phyloP scores from a whole-genome alignment of 2,113 vertebrate species.

The Phycodurus eques region DNA sequence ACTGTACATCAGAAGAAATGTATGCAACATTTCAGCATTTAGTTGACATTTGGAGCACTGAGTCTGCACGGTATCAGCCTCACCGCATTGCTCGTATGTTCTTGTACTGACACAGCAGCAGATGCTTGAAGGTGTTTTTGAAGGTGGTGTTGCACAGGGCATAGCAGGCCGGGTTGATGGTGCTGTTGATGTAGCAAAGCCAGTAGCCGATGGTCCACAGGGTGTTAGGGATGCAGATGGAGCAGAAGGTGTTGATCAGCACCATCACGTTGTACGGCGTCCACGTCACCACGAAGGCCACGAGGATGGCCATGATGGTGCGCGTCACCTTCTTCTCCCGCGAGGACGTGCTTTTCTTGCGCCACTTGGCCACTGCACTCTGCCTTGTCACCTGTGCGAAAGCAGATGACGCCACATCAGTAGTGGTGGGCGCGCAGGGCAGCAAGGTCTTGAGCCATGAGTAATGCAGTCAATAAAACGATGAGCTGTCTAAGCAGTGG shows the following conservation, averaged over 20 bases:
- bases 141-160: constrained; percentile 95
- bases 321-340: constrained; percentile 95
- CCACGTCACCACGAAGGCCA: constrained; percentile 85
- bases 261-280: constrained; percentile 98
- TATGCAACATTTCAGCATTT: background rate
- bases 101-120: constrained; percentile 94
- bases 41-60: background rate
- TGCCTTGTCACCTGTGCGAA: constrained; percentile 74
- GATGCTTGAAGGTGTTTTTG: constrained; percentile 97
- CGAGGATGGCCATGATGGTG: constrained; percentile 92
- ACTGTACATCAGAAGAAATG: background rate
- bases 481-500: too few relatives aligned
- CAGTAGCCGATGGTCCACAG: constrained; percentile 90
- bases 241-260: constrained; percentile 93
- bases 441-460: too few relatives aligned
- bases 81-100: constrained; percentile 88
- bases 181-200: constrained; percentile 95
- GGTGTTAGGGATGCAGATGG: constrained; percentile 82
- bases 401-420: background rate
- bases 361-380: constrained; percentile 79
- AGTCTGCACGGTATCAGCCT: background rate
- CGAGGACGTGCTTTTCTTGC: constrained; percentile 80
- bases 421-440: background rate
- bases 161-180: constrained; percentile 95
- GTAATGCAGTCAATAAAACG: too few relatives aligned